Evolutionary conservation across 2,888 invertebrate genomes (phyloP).

Genomic region (Sarcophaga rosellei): DNA sequence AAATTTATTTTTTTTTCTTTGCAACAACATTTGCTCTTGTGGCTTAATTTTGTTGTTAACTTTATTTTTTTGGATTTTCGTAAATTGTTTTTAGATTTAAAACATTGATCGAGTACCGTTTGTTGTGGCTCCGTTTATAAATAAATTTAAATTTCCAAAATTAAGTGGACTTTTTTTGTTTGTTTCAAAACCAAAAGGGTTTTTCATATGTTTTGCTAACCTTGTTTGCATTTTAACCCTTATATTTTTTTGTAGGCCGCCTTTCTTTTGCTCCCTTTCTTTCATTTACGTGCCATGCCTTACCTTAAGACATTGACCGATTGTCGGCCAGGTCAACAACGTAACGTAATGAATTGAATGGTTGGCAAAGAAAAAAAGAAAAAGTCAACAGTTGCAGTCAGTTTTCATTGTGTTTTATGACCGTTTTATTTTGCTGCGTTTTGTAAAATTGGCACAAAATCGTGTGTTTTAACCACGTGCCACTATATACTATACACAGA

Average conservation of each 20-base stretch:
- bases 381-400: conserved; percentile 66
- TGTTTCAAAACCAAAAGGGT: conserved; percentile 35
- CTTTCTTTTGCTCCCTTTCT: not conserved
- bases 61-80: not conserved
- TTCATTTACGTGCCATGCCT: not conserved
- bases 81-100: not conserved
- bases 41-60: conserved; percentile 43
- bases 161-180: conserved; percentile 39
- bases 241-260: not conserved
- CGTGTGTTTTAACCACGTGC: conserved; percentile 66
- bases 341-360: not conserved
- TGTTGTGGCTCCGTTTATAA: not conserved
- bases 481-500: not conserved
- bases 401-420: conserved; percentile 48
- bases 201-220: conserved; percentile 2
- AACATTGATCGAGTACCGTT: conserved; percentile 42
- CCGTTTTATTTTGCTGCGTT: not conserved
- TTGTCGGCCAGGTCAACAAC: conserved; percentile 46
- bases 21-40: conserved; percentile 57
- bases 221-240: conserved; percentile 51
- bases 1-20: conserved; percentile 4
- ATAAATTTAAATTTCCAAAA: conserved; percentile 40
- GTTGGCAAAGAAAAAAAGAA: not conserved
- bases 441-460: conserved; percentile 63
- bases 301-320: conserved; percentile 43